Conservation (phyloP, 30 jellyfish, hydroid and myxozoan genomes). For the Catostylus mosaicus region DNA sequence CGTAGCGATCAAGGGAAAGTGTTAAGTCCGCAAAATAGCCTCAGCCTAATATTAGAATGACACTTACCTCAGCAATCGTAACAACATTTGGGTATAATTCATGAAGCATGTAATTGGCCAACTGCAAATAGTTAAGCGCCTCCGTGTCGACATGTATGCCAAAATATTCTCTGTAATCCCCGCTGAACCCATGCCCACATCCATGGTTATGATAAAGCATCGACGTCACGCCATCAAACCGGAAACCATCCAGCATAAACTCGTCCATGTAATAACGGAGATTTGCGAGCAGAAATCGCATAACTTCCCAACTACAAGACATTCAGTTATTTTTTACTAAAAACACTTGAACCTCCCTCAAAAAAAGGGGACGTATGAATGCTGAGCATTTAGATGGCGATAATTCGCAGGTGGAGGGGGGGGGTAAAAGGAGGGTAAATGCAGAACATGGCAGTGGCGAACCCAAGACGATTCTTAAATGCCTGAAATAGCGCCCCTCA, state of each 20-base stretch:
- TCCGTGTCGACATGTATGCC: conserved; percentile 90
- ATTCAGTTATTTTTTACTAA: no score
- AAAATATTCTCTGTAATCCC: conserved; percentile 94
- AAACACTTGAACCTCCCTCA: no score
- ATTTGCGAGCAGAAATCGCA: conserved; percentile 87
- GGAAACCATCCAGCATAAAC: conserved; percentile 91
- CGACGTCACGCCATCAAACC: conserved; percentile 99
- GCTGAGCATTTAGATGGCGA: no score
- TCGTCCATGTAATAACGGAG: conserved; percentile 94
- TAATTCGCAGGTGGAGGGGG: no score
- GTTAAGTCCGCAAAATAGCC: no score
- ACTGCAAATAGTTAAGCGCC: conserved; percentile 85
- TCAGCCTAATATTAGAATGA: no score
- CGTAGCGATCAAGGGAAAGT: no score
- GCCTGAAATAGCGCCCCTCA: no score
- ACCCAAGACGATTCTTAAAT: no score
- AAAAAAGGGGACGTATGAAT: no score
- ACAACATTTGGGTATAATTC: conserved; percentile 81
- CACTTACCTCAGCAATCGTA: conserved; percentile 93
- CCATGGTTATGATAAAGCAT: conserved; percentile 98
- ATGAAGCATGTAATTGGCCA: conserved; percentile 92
- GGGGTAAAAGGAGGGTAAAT: no score
- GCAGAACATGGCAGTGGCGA: no score
- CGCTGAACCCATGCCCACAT: conserved; percentile 90
- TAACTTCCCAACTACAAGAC: conserved; percentile 97